phyloP scores from a whole-genome alignment of 2,113 vertebrate species.

The Natator depressus region DNA sequence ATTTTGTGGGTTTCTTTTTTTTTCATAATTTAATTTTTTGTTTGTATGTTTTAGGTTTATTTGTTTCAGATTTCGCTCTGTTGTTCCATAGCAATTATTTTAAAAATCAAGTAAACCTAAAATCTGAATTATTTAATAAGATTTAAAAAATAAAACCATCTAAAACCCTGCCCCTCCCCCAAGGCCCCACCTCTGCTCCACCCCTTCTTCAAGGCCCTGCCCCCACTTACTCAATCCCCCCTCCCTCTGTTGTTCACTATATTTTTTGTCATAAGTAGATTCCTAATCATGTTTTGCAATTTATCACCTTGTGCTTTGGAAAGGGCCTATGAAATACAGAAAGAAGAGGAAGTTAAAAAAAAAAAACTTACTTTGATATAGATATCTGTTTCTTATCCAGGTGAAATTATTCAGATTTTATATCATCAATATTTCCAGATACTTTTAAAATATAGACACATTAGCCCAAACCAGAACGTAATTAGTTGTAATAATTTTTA shows the following conservation, averaged over 20 bases:
- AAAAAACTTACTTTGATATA: background rate
- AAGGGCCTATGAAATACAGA: background rate
- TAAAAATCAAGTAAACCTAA: accelerated
- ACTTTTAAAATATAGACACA: background rate
- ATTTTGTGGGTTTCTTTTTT: background rate
- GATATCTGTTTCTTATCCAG: background rate
- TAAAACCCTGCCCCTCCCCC: background rate
- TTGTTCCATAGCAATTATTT: background rate
- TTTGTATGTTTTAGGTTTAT: background rate
- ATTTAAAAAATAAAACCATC: background rate
- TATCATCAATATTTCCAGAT: background rate
- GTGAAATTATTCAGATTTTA: background rate
- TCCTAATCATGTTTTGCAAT: background rate
- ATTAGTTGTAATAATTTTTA: background rate
- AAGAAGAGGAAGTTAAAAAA: accelerated
- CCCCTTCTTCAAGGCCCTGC: no score
- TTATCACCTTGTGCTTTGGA: background rate
- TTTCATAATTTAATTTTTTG: background rate
- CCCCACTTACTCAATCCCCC: no score
- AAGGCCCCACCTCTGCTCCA: no score
- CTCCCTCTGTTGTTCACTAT: no score
- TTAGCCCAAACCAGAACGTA: background rate
- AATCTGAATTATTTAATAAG: background rate
- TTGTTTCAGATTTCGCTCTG: background rate
- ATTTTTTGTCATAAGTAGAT: background rate